Evolutionary conservation across 2,888 invertebrate species (phyloP).

Genomic region (Tanaodytes sp.): DNA sequence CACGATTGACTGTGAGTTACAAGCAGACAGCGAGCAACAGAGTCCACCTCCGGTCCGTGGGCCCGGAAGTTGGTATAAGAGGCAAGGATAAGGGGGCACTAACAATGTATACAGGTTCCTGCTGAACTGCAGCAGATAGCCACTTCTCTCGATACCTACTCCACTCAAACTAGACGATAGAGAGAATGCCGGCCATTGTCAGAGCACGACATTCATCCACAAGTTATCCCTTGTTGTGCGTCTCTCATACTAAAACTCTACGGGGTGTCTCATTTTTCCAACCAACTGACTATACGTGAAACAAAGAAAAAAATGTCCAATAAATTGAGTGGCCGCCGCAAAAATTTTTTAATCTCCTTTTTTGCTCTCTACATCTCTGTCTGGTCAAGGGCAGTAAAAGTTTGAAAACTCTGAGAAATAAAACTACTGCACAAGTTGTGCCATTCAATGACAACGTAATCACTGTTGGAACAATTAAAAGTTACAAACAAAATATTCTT

Average conservation of each 20-base stretch:
- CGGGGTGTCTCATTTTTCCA: conserved; percentile 57
- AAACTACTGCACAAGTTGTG: too few species aligned
- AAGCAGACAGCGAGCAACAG: conserved; percentile 60
- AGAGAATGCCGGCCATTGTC: conserved; percentile 63
- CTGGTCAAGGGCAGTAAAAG: too few species aligned
- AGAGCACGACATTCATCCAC: conserved; percentile 63
- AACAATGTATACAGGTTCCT: conserved; percentile 57
- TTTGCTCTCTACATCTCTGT: background rate
- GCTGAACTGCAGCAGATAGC: conserved; percentile 58
- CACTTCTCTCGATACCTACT: conserved; percentile 60
- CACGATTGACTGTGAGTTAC: too few species aligned
- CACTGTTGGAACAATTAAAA: too few species aligned
- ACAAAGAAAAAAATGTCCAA: conserved; percentile 48
- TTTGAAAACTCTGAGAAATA: too few species aligned
- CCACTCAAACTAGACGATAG: conserved; percentile 52
- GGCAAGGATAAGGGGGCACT: conserved; percentile 54
- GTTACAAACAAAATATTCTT: too few species aligned
- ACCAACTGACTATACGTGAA: conserved; percentile 43
- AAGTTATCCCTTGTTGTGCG: conserved; percentile 55
- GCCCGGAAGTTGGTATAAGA: conserved; percentile 57
- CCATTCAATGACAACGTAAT: too few species aligned
- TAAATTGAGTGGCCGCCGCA: conserved; percentile 45
- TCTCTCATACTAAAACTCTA: conserved; percentile 53
- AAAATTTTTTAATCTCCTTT: background rate
- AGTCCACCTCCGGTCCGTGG: too few species aligned